Base-by-base conservation (phyloP, 2,888 invertebrate genomes). In the Ariolimax columbianus region DNA sequence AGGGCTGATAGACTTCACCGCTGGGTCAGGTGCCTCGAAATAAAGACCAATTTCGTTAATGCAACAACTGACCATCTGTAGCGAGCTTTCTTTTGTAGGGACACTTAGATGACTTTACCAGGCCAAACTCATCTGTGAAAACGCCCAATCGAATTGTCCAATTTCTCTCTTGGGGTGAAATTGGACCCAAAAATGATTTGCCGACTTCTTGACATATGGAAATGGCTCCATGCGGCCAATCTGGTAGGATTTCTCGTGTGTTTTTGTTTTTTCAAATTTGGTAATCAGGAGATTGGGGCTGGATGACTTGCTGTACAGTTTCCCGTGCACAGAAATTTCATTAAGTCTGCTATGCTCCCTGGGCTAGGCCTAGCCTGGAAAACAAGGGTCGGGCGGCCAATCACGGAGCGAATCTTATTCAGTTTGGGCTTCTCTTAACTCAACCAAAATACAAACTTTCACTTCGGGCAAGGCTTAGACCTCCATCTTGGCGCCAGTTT, bases 121-220 rank as follows among this genome's bases (percentile, higher is more conserved):
- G 55, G 55, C 55, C 55, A 55, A 72, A 72, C 72, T 40, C 38
- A 72, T 72, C 72, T 72, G 9, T 40, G 72, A 40, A 38, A 72
- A 72, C 23, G 72, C 72, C 40, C 40, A 72, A 72, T 72, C 26
- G 26, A 72, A 72, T 72, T 40, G 72, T 40, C 40, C 72, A 11
- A 47, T 75, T 75, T 75, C 30, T 43, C 47, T 75, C 38, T 30
- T 47, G 47, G 14, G 30, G 47, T 47, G 73, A 75, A 75, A 75
- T 47, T 47, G 47, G 55, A 47, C 38, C 47, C 30, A 19, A 75
- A 70, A 75, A 75, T 75, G 47, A 75, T 75, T 75, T 75, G 47
- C 47, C 30, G 47, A 75, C 43, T 47, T 75, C 73, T 75, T 75
- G 73, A 75, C 73, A 75, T 75, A 75, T 75, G 73, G 73, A 75